A percentile compares a stretch with the other conserved stretches of the same genome.
phyloP scores from a whole-genome alignment of 2,888 invertebrate genomes.

The Caenorhabditis virilis region DNA sequence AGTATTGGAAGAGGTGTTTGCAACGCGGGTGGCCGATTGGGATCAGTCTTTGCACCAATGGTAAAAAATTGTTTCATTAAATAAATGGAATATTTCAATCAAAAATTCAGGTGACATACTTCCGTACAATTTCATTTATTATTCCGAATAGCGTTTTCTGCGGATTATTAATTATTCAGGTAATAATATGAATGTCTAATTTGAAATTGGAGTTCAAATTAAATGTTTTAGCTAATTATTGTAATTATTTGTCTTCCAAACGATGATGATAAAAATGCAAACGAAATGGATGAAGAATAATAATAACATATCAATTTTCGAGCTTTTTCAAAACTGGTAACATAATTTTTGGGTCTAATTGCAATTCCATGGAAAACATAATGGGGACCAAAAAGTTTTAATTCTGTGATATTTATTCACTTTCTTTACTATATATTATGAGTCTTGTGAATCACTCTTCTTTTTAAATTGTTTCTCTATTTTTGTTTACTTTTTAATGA shows the following conservation, averaged over 20 bases:
- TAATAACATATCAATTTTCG: neutral
- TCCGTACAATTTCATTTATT: slow-evolving; percentile 36
- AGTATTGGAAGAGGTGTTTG: slow-evolving; percentile 65
- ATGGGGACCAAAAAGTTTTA: too few relatives aligned
- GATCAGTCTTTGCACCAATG: slow-evolving; percentile 58
- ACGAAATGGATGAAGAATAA: slow-evolving; percentile 38
- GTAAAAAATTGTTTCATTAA: too few relatives aligned
- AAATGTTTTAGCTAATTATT: slow-evolving; percentile 17
- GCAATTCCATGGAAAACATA: too few relatives aligned
- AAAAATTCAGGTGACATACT: slow-evolving; percentile 54
- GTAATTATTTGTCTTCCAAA: slow-evolving; percentile 21
- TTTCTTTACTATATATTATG: too few relatives aligned
- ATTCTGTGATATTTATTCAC: too few relatives aligned
- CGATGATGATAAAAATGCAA: slow-evolving; percentile 27
- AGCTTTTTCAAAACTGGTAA: neutral
- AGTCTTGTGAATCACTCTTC: too few relatives aligned
- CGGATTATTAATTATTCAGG: slow-evolving; percentile 53
- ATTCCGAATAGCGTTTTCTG: slow-evolving; percentile 54
- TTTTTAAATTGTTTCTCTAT: too few relatives aligned
- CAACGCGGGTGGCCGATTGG: slow-evolving; percentile 57
- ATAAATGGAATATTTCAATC: too few relatives aligned
- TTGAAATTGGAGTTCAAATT: too few relatives aligned
- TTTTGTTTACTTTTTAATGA: too few relatives aligned
- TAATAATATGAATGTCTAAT: too few relatives aligned
- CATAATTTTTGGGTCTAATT: too few relatives aligned